A percentile compares a stretch with the other conserved stretches of the same genome.
phyloP scores from a whole-genome alignment of 2,113 vertebrate genomes.

The Oceanodroma tethys region DNA sequence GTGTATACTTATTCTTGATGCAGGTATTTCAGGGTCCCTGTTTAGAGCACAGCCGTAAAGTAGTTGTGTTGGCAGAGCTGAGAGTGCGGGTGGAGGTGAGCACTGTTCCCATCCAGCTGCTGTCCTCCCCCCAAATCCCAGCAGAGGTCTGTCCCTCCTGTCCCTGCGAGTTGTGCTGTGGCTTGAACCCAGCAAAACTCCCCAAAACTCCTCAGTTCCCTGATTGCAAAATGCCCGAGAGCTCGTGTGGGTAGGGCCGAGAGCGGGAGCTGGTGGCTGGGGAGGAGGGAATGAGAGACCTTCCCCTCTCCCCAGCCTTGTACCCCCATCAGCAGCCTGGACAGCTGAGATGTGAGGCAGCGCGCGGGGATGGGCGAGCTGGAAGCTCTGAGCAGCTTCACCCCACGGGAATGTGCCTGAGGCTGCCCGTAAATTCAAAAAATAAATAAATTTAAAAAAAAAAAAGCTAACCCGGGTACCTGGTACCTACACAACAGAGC shows the following conservation, averaged over 20 bases:
- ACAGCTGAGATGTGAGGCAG: not conserved
- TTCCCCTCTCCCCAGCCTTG: not conserved
- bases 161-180: not conserved
- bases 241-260: accelerated
- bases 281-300: not conserved
- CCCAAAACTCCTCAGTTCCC: not conserved
- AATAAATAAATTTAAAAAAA: not conserved
- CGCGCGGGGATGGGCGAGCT: accelerated
- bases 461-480: not conserved
- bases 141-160: not conserved
- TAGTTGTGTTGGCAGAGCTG: not conserved
- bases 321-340: not conserved
- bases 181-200: not conserved
- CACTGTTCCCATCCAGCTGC: not conserved
- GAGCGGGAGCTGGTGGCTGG: not conserved
- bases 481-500: not conserved
- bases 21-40: not conserved
- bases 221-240: not conserved
- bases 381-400: not conserved
- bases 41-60: not conserved
- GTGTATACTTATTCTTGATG: not conserved
- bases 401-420: accelerated
- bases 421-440: not conserved
- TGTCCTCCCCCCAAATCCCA: not conserved
- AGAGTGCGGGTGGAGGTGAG: not conserved